Evolutionary conservation across 2,888 invertebrate species (phyloP).

Genomic region (Drosophila colorata): DNA sequence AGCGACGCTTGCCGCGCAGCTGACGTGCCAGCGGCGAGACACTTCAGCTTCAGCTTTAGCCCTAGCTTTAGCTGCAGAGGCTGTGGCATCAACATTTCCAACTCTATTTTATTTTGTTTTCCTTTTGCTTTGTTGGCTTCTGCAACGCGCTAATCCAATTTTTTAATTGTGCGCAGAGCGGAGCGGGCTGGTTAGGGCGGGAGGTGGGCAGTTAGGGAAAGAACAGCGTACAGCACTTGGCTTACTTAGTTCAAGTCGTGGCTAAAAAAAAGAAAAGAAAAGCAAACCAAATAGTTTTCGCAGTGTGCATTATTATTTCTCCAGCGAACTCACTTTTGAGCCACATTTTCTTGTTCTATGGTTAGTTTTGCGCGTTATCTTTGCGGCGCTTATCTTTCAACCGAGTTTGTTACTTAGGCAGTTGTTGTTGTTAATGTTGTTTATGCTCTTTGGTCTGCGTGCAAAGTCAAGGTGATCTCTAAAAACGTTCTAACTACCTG

Average conservation of each 20-base stretch:
- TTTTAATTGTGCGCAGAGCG: conserved; percentile 66
- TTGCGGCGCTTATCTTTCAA: conserved; percentile 60
- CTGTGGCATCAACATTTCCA: conserved; percentile 43
- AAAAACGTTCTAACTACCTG: conserved; percentile 35
- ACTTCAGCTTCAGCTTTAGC: conserved; percentile 62
- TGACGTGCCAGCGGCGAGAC: conserved; percentile 72
- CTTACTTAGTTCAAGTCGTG: conserved; percentile 34
- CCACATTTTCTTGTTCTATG: conserved; percentile 48
- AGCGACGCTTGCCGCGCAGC: conserved; percentile 49
- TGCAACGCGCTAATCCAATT: conserved; percentile 71
- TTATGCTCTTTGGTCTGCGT: conserved; percentile 34
- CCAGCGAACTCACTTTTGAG: conserved; percentile 10
- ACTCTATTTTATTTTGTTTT: conserved; percentile 23
- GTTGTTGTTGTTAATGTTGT: conserved; percentile 33
- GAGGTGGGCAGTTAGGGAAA: conserved; percentile 11
- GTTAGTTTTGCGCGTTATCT: conserved; percentile 61
- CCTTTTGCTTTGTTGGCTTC: conserved; percentile 43
- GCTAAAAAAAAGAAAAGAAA: conserved; percentile 2
- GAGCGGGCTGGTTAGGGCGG: neutral
- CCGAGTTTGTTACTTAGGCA: conserved; percentile 50
- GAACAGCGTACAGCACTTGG: conserved; percentile 70
- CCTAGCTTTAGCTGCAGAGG: conserved; percentile 44
- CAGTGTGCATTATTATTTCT: conserved; percentile 39
- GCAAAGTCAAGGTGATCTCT: conserved; percentile 78
- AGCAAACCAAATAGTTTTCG: conserved; percentile 8